A percentile compares a stretch with the other conserved stretches of the same genome.
These are phyloP conservation scores for Sternotherus odoratus DNA, from an alignment of 2,797 vertebrate genomes.

Conservation along the genomic window DNA sequence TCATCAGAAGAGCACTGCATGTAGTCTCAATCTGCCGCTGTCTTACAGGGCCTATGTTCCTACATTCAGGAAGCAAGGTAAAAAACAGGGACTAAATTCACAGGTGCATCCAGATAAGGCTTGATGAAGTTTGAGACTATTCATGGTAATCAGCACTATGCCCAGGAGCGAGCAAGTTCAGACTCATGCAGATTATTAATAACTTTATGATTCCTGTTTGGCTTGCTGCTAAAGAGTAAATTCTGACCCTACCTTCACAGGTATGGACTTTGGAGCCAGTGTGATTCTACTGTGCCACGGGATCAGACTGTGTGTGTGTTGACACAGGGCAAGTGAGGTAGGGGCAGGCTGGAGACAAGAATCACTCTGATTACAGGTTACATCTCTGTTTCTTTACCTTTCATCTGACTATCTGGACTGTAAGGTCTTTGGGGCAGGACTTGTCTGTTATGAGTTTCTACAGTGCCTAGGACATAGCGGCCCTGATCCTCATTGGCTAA, in stretches of 20 bases:
- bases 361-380: background rate
- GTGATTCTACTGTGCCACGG: background rate
- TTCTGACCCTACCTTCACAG: background rate
- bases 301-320: background rate
- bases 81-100: background rate
- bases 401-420: background rate
- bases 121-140: background rate
- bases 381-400: background rate
- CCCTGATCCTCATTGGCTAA: background rate
- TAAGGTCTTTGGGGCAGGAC: background rate
- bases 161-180: background rate
- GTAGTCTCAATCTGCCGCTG: background rate
- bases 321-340: rapidly evolving
- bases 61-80: background rate
- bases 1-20: background rate
- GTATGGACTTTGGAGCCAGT: background rate
- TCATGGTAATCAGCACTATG: background rate
- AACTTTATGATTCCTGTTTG: background rate
- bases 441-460: background rate
- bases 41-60: background rate
- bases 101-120: background rate
- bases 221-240: background rate
- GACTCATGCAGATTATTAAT: background rate
- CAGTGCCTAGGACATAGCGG: background rate
- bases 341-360: background rate